Conservation (phyloP, 92 coral and sea anemone genomes). For the Phenganax subtilis region DNA sequence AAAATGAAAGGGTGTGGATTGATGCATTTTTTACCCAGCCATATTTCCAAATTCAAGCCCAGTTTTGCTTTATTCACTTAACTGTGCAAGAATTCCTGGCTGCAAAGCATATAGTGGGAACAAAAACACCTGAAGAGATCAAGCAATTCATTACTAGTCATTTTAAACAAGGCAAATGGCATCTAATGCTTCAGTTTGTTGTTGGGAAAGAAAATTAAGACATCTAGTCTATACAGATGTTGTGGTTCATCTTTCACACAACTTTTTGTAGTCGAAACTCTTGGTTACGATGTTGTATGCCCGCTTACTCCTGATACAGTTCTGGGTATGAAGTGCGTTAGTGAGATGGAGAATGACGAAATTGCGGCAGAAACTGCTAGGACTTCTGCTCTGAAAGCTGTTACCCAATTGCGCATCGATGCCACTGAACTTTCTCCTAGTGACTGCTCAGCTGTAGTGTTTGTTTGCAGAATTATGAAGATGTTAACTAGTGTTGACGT, state of each 20-base stretch:
- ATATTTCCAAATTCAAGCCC: neutral
- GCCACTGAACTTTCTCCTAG: too few species aligned
- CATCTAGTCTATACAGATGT: neutral
- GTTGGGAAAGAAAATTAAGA: conserved; percentile 7
- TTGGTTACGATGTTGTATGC: conserved; percentile 1
- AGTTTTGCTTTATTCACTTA: conserved; percentile 14
- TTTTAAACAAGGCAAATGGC: neutral
- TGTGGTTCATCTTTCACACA: neutral
- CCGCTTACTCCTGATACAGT: neutral
- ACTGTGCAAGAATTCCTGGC: conserved; percentile 30
- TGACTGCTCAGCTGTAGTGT: too few species aligned
- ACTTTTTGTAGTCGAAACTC: neutral
- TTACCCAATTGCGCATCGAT: too few species aligned
- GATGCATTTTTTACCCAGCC: neutral
- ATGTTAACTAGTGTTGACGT: too few species aligned
- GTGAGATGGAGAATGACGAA: neutral
- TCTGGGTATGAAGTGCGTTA: neutral
- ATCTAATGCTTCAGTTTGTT: conserved; percentile 18
- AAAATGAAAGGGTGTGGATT: neutral
- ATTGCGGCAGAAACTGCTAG: neutral
- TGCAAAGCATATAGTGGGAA: neutral
- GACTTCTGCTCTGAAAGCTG: too few species aligned
- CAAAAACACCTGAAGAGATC: neutral
- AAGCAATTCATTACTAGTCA: neutral
- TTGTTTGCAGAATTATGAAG: too few species aligned